A percentile compares a stretch with the other conserved stretches of the same genome.
Conservation (phyloP, 2,113 vertebrate species). For the Leiothrix lutea region DNA sequence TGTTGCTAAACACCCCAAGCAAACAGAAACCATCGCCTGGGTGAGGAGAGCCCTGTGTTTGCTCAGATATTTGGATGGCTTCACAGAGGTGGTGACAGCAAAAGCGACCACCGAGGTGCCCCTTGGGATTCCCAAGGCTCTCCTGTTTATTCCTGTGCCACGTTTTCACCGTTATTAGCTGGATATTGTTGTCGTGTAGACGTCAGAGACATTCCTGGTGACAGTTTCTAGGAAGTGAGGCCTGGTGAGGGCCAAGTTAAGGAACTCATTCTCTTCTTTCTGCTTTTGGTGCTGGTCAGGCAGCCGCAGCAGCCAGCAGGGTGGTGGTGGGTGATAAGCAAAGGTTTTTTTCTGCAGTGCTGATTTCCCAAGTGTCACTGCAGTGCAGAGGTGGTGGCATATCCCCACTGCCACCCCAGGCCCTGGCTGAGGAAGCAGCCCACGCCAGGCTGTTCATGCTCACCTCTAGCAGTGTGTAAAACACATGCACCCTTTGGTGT, state of each 20-base stretch:
- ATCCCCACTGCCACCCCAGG: fast-evolving
- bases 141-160: neutral
- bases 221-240: neutral
- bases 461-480: neutral
- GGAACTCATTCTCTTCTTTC: neutral
- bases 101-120: neutral
- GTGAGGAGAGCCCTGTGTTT: neutral
- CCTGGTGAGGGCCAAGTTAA: neutral
- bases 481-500: fast-evolving
- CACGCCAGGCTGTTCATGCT: fast-evolving
- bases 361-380: neutral
- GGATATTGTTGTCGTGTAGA: neutral
- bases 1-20: neutral
- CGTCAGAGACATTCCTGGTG: neutral
- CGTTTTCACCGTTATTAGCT: neutral
- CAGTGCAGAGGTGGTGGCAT: neutral
- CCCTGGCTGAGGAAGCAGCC: neutral
- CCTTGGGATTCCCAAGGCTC: neutral
- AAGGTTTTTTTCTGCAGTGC: neutral
- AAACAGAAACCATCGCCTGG: neutral
- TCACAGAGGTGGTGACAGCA: neutral
- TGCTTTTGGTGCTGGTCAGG: neutral
- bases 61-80: neutral
- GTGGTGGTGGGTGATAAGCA: neutral
- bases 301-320: neutral